Evolutionary conservation across 2,888 invertebrate species (phyloP), one percentile per base, ranked within the genome.

Genomic region (Leptopilina drosophilae): DNA sequence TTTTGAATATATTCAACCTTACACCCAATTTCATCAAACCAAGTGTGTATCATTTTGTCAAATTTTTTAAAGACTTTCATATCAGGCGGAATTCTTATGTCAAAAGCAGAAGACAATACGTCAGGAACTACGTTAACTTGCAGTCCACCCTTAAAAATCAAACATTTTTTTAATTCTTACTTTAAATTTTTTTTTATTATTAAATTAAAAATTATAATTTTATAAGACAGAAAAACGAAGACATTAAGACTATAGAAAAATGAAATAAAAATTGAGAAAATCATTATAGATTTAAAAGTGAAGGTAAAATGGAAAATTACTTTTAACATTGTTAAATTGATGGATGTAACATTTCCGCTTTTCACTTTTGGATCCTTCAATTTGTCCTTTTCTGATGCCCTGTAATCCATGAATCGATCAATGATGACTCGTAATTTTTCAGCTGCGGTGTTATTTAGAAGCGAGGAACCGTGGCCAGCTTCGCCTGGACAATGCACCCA

Each of bases 41-140:
- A 95, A 56, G 89, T 87, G 15, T 94, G 93, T 81, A 95, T 94
- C 88, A 96, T 95, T 83, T 94, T 92, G 0, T 91, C 92, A 69
- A 95, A 93, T 20, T 62, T 62, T 62, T 15, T 9, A 7, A 62
- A 20, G 3, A 62, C 62, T 62, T 9, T 93, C 11, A 94, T 93
- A 86, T 95, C 93, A 0, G 95, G 94, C 0, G 95, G 94, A 49
- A 97, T 91, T 69, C 98, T 94, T 77, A 95, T 92, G 90, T 96
- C 97, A 89, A 97, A 96, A 81, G 95, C 94, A 0, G 95, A 95
- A 0, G 93, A 94, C 82, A 98, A 92, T 87, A 96, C 95, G 69
- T 96, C 95, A 1, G 99, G 98, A 40, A 99, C 94, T 0, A 98
- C 98, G 92, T 98, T 98, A 1, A 95, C 94, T 92, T 98, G 98